Base-by-base conservation (phyloP, 2,113 vertebrate genomes). In the Gopherus evgoodei region DNA sequence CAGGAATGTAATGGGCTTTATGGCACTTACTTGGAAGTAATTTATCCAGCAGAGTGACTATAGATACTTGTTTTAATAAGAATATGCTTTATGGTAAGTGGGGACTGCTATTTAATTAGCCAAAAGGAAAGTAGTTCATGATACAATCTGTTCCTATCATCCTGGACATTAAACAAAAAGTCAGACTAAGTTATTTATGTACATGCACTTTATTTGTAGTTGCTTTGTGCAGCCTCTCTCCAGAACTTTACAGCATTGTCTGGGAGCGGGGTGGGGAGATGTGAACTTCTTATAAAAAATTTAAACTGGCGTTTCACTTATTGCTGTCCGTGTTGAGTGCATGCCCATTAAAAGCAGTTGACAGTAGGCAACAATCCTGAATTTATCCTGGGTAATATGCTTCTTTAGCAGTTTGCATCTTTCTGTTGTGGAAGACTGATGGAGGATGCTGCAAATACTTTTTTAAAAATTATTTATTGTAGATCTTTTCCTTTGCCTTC, bases 11-110 rank as follows among this genome's bases (percentile, higher is more conserved):
- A 99, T 99, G 99, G 99, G 98, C 98, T 99, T 98, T 98, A 98
- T 99, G 99, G 99, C 99, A 99, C 99, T 99, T 98, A 98, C 98
- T 98, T 98, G 98, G 97, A 98, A 98, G 98, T 99, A 98, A 99
- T 99, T 99, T 99, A 99, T 99, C 99, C 99, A 98, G 96, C 95
- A 97, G 98, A 98, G 98, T 99, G 98, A 99, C 98, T 98, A 98
- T 98, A 98, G 98, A 99, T 99, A 99, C 98, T 99, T 99, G 98
- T 99, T 99, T 99, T 99, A 99, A 99, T 99, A 99, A 99, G 98
- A 99, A 98, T 98, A 98, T 98, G 98, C 98, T 98, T 99, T 98
- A 98, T 99, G 98, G 99, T 99, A 99, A 99, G 98, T 97, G 98
- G 98, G 98, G 98, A 99, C 96, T 87, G 98, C 98, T 99, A 99